phyloP scores from a whole-genome alignment of 2,888 invertebrate species.

The Sepioteuthis lessoniana region DNA sequence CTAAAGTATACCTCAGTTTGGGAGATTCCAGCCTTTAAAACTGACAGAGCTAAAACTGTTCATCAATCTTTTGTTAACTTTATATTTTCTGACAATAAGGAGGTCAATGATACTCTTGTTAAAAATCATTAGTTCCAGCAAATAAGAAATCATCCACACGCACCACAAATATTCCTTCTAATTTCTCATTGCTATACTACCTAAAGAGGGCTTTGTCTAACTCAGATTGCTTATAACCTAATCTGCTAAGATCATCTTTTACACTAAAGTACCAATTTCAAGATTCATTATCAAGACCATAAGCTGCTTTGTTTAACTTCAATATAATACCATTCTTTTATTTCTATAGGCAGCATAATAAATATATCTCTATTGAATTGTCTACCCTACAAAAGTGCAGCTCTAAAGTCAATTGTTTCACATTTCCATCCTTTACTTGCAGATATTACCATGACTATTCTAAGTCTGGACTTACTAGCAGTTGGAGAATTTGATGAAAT shows the following conservation, averaged over 20 bases:
- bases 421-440: background rate
- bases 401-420: background rate
- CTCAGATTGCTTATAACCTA: background rate
- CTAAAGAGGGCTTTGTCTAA: background rate
- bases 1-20: too few species aligned
- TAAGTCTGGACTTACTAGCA: background rate
- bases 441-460: background rate
- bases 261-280: too few species aligned
- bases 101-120: background rate
- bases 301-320: background rate
- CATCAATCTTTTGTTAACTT: background rate
- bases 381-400: background rate
- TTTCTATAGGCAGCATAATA: background rate
- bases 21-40: too few species aligned
- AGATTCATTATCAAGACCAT: background rate
- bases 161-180: background rate
- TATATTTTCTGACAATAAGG: too few species aligned
- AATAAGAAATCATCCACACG: background rate
- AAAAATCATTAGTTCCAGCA: background rate
- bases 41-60: background rate
- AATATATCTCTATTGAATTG: background rate
- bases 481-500: too few species aligned
- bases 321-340: background rate
- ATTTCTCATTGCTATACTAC: background rate
- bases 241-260: too few species aligned